phyloP scores from a whole-genome alignment of 2,797 vertebrate species.

The Eleutherodactylus coqui region DNA sequence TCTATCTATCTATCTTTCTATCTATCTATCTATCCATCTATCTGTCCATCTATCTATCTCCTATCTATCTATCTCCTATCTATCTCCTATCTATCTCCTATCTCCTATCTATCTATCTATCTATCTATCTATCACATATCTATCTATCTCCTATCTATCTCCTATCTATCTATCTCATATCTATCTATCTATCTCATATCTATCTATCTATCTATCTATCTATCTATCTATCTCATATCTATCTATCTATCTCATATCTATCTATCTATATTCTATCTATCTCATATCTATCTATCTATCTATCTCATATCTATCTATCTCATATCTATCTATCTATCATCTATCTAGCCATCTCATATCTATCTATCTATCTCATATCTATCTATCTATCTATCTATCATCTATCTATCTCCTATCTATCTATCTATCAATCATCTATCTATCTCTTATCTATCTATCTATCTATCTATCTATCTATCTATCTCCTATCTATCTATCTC shows the following conservation, averaged over 20 bases:
- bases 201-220: not conserved
- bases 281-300: not conserved
- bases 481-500: slow-evolving; percentile 8
- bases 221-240: slow-evolving; percentile 8
- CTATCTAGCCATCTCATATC: no score
- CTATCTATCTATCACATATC: not conserved
- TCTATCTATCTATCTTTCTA: not conserved
- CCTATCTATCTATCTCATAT: not conserved
- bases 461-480: not conserved
- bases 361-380: no score
- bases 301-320: not conserved
- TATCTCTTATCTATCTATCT: not conserved
- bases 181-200: not conserved
- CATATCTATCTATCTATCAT: not conserved
- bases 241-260: slow-evolving; percentile 3
- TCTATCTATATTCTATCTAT: no score
- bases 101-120: not conserved
- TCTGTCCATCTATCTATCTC: not conserved
- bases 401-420: no score
- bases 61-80: slow-evolving; percentile 2
- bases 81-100: slow-evolving; percentile 3
- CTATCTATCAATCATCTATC: no score
- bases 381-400: no score
- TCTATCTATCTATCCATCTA: not conserved
- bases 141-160: not conserved